Evolutionary conservation across 1,140 invertebrate species (phyloP), one percentile per base, ranked within the genome.

Genomic region (Drosophila fuyamai): DNA sequence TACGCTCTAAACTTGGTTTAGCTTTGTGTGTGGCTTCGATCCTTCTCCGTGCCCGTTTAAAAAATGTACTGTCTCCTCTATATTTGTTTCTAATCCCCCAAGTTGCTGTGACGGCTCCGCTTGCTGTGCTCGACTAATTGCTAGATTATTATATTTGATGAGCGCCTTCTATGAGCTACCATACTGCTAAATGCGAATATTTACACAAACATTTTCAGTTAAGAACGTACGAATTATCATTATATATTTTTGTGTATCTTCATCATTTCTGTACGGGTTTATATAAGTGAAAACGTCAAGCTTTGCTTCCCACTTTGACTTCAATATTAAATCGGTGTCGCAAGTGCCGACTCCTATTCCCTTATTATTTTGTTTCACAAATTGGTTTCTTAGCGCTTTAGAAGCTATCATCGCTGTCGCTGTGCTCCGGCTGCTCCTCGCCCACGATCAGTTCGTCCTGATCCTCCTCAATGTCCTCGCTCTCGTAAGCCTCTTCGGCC

Each of bases 401-500:
- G 48, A 89, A 89, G 84, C 84, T 89, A 81, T 89, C 85, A 76
- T 67, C 66, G 14, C 58, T 62, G 4, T 67, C 60, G 16, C 74
- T 73, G 5, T 79, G 57, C 8, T 66, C 77, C 4, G 76, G 67
- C 5, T 79, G 50, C 4, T 80, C 76, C 7, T 29, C 79, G 10
- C 76, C 75, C 14, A 75, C 80, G 50, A 78, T 74, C 1, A 81
- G 57, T 38, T 81, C 80, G 29, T 71, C 79, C 48, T 78, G 74
- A 32, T 59, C 56, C 43, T 51, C 48, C 48, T 35, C 48, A 35
- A 51, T 81, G 73, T 61, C 79, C 61, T 76, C 66, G 36, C 67
- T 70, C 48, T 88, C 83, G 43, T 88, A 88, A 79, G 83, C 83
- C 83, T 88, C 83, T 77, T 89, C 84, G 57, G 80, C 84, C 50